Conservation (phyloP, 2,888 invertebrate species). For the Eugnorisma glareosa region DNA sequence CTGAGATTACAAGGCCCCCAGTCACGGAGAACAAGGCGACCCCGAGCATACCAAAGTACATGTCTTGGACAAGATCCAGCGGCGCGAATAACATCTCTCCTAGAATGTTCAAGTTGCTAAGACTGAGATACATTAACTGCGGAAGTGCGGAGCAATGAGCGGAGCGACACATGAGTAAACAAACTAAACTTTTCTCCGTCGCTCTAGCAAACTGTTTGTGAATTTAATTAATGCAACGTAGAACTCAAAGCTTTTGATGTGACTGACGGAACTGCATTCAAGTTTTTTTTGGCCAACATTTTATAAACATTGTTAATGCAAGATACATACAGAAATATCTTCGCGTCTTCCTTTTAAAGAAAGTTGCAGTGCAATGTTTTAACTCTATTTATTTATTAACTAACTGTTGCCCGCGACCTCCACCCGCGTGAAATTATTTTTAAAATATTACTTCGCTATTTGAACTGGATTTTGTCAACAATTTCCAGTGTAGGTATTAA, state of each 20-base stretch:
- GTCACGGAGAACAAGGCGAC: slow-evolving; percentile 79
- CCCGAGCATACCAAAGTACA: slow-evolving; percentile 85
- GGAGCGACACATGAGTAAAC: slow-evolving; percentile 39
- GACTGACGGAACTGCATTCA: slow-evolving; percentile 27
- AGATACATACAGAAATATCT: slow-evolving; percentile 19
- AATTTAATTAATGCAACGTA: slow-evolving; percentile 35
- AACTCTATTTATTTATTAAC: slow-evolving; percentile 13
- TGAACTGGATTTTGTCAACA: too few species aligned
- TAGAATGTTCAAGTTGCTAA: slow-evolving; percentile 76
- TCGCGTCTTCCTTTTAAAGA: slow-evolving; percentile 25
- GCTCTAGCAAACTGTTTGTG: slow-evolving; percentile 31
- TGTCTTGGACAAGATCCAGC: slow-evolving; percentile 87
- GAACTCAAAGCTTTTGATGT: slow-evolving; percentile 48
- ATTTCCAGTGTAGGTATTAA: too few species aligned
- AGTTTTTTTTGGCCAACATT: slow-evolving; percentile 28
- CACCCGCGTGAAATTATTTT: too few species aligned
- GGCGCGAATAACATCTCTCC: slow-evolving; percentile 87
- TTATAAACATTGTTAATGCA: slow-evolving; percentile 31
- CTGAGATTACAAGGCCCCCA: slow-evolving; percentile 80
- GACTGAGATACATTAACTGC: slow-evolving; percentile 51
- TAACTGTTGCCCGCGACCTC: not conserved
- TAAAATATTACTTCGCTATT: too few species aligned
- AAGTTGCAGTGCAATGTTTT: slow-evolving; percentile 25
- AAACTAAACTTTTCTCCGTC: slow-evolving; percentile 39
- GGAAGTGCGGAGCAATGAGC: slow-evolving; percentile 22